Base-by-base conservation (phyloP, 2,113 vertebrate genomes). In the Bubo bubo region DNA sequence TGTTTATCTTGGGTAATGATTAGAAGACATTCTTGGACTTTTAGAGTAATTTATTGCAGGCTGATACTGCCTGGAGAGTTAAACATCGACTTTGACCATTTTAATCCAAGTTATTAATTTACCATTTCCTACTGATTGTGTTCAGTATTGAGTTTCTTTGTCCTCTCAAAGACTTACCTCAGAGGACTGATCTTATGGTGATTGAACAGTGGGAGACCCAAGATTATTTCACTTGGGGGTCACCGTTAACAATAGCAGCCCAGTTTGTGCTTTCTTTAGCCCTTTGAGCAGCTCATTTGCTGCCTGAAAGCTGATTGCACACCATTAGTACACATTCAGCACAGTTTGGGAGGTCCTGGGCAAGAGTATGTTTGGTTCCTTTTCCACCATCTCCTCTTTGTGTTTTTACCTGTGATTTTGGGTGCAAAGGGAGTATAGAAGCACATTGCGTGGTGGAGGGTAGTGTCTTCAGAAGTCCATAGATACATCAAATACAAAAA, bases 41-140 rank as follows among this genome's bases (percentile, higher is more conserved):
- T 71, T 86, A 63, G 52, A 92, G 67, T 96, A 92, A 95, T 96
- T 95, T 95, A 94, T 96, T 95, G 67, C 63, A 93, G 39, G 50
- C 67, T 95, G 92, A 88, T 94, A 90, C 68, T 96, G n/a, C 83
- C 79, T 90, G 59, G 73, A 81, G 76, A 97, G 92, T 97, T 97
- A 96, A 98, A 96, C 23, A 77, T 96, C 70, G 97, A 94, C 95
- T 62, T 83, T 50, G 41, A 32, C 37, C 5, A 14, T 79, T 94
- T 85, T 93, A 68, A 95, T 28, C 17, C 24, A 86, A 90, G 86
- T 97, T 97, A 94, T 3, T 92, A 10, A 87, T 89, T 97, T 94
- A 85, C 85, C 2, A 2, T 88, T 97, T 97, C 80, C 50, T 89
- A 12, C 55, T 73, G 63, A 64, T 91, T 17, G 10, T 68, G 18